A percentile compares a stretch with the other conserved stretches of the same genome.
Evolutionary conservation across 2,888 invertebrate species (phyloP).

Genomic region (Hypsopygia costalis): DNA sequence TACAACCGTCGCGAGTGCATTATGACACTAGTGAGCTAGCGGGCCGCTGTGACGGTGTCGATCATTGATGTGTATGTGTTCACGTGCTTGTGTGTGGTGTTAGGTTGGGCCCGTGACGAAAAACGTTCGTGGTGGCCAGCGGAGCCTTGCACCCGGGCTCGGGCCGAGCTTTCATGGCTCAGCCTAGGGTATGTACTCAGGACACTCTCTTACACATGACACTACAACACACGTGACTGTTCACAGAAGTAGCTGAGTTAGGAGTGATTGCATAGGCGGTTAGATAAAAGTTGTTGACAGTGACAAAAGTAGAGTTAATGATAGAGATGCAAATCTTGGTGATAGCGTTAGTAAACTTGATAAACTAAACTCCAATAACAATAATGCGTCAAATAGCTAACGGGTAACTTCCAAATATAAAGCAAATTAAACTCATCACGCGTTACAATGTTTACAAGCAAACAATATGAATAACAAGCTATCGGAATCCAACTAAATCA

Average conservation of each 20-base stretch:
- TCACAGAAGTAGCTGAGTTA: conserved; percentile 27
- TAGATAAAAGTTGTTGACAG: no score
- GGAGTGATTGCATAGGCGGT: conserved; percentile 33
- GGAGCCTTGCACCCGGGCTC: conserved; percentile 81
- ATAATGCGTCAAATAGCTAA: no score
- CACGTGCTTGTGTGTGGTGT: conserved; percentile 77
- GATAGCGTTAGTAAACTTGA: no score
- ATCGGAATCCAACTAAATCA: conserved; percentile 31
- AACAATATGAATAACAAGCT: conserved; percentile 23
- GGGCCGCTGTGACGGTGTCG: conserved; percentile 78
- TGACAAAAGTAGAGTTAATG: no score
- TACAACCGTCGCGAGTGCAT: conserved; percentile 73
- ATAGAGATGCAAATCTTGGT: no score
- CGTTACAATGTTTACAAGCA: no score
- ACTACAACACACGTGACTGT: conserved; percentile 19
- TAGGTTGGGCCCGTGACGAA: conserved; percentile 71
- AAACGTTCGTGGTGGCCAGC: conserved; percentile 79
- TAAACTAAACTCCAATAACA: no score
- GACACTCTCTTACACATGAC: conserved; percentile 24
- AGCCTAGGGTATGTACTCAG: conserved; percentile 89
- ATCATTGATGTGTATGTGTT: conserved; percentile 71
- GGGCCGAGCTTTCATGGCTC: conserved; percentile 93
- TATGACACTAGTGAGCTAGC: conserved; percentile 80
- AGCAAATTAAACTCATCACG: no score
- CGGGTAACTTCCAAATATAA: no score